Base-by-base conservation (phyloP, 1,140 invertebrate genomes). In the Aphidius ervi region DNA sequence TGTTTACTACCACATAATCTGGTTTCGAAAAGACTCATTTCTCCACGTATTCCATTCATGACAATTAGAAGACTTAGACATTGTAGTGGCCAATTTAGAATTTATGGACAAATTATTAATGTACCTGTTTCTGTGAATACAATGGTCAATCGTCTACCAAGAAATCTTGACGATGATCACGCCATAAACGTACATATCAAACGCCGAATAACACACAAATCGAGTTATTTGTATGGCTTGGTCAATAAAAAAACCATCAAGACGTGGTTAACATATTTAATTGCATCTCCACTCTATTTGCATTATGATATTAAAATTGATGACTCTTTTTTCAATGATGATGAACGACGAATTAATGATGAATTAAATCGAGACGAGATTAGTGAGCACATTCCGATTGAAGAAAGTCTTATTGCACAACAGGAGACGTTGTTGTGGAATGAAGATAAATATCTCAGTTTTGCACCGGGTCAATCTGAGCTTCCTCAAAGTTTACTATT, bases 11-110 rank as follows among this genome's bases (percentile, higher is more conserved):
- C 45, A 48, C 59, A 76, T 56, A 71, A 78, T 69, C 63, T 68
- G 6, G 67, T 77, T 52, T 69, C 67, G 66, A 70, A 73, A 70
- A 65, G 72, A 64, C 68, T 78, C 31, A 68, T 77, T 73, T 76
- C 63, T 9, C 65, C 65, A 23, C 59, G 63, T 56, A 41, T 67
- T 9, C 61, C 63, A 0, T 67, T 64, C 45, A 72, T 74, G 67
- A 73, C 75, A 69, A 68, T 77, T 46, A 65, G 73, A 68, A 63
- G 73, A 57, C 55, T 76, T 53, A 67, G 72, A 8, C 68, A 74
- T 69, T 42, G 59, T 0, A 9, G 75, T 65, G 58, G 62, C 37
- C 66, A 62, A 55, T 67, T 69, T 68, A 71, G 69, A 60, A 74
- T 78, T 59, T 64, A 65, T 48, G 70, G 68, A 9, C 71, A 75